Conservation (phyloP, 1,140 invertebrate species). For the Drosophila lacertosa region DNA sequence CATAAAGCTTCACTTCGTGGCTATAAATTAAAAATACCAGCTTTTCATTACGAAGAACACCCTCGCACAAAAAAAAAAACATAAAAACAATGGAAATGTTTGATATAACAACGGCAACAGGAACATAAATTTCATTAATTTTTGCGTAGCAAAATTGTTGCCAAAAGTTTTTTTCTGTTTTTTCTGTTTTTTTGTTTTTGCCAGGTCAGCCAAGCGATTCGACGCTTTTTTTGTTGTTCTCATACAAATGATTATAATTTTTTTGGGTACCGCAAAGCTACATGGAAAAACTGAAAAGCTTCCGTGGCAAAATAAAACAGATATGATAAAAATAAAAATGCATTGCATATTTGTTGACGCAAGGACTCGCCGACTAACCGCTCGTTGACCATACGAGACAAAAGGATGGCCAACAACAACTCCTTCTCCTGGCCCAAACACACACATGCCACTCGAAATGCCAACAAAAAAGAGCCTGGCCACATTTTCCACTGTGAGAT, state of each 20-base stretch:
- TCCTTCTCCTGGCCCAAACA: not conserved
- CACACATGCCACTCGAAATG: conserved; percentile 4
- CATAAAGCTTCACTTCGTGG: conserved; percentile 39
- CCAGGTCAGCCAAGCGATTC: conserved; percentile 44
- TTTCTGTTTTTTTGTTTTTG: conserved; percentile 29
- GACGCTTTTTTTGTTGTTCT: conserved; percentile 66
- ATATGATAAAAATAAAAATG: conserved; percentile 29
- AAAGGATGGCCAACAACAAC: conserved; percentile 5
- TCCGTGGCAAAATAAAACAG: not conserved
- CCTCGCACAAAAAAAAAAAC: conserved; percentile 37
- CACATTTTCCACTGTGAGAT: conserved; percentile 1
- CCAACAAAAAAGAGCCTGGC: conserved; percentile 3
- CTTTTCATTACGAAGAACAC: conserved; percentile 12
- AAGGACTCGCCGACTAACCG: conserved; percentile 23
- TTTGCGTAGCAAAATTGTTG: conserved; percentile 56
- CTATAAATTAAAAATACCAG: conserved; percentile 52
- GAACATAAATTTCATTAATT: conserved; percentile 74
- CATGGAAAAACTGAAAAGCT: conserved; percentile 60
- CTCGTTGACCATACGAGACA: conserved; percentile 19
- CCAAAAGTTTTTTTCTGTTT: conserved; percentile 32
- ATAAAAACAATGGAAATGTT: conserved; percentile 60
- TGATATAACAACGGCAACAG: conserved; percentile 36
- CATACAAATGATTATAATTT: conserved; percentile 67
- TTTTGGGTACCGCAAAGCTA: conserved; percentile 46
- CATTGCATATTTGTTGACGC: conserved; percentile 39